Conservation (phyloP, 2,113 vertebrate genomes). For the Nibea albiflora region DNA sequence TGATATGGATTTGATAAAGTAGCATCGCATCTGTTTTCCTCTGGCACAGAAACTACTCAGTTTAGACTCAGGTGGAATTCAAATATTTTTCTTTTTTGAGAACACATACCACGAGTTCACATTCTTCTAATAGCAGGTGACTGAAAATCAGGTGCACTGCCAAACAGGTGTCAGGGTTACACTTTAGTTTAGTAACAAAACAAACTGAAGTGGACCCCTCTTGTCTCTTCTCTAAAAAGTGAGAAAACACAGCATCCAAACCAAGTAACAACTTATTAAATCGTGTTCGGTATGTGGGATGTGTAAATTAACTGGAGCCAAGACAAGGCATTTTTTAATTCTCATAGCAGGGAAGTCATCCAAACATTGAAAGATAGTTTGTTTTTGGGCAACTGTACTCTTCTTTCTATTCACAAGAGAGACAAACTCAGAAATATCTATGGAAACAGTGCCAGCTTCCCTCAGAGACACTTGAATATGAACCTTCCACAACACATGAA, state of each 20-base stretch:
- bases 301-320: conserved; percentile 44
- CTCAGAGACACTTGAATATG: neutral
- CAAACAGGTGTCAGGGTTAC: conserved; percentile 49
- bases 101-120: neutral
- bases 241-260: conserved; percentile 17
- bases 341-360: conserved; percentile 19
- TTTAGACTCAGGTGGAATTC: neutral
- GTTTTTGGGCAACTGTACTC: neutral
- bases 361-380: neutral
- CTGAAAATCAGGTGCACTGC: conserved; percentile 33
- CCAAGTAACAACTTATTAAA: conserved; percentile 23
- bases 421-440: neutral
- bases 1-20: neutral
- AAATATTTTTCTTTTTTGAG: neutral
- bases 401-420: neutral
- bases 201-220: conserved; percentile 34
- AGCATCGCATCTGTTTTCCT: neutral
- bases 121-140: conserved; percentile 13
- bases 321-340: conserved; percentile 17
- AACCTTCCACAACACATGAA: neutral
- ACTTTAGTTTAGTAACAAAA: conserved; percentile 36
- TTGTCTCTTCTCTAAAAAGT: conserved; percentile 22
- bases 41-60: too few species aligned
- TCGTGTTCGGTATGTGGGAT: conserved; percentile 37
- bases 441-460: neutral